These are phyloP conservation scores for Spea multiplicata DNA, from an alignment of 2,113 vertebrate species.

Conservation along the genomic window DNA sequence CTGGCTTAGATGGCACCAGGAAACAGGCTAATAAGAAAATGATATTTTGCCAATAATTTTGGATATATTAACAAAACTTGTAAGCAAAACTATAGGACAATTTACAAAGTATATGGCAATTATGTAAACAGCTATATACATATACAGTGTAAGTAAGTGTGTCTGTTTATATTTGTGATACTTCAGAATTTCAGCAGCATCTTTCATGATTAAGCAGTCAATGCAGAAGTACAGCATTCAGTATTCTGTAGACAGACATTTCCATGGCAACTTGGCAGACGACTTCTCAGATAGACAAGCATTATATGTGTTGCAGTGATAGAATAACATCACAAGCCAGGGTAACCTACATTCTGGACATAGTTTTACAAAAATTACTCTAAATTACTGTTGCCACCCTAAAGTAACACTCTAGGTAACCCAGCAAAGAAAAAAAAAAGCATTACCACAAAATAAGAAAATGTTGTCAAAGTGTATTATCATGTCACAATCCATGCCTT, in stretches of 20 bases:
- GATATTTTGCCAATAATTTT: too few relatives aligned
- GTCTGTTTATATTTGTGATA: too few relatives aligned
- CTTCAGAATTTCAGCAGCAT: constrained; percentile 8
- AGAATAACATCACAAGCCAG: constrained; percentile 31
- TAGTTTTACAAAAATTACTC: constrained; percentile 33
- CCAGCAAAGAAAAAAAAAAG: not conserved
- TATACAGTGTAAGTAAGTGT: too few relatives aligned
- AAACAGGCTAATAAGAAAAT: too few relatives aligned
- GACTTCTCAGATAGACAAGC: constrained; percentile 8
- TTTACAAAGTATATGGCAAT: too few relatives aligned
- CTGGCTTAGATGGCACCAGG: too few relatives aligned
- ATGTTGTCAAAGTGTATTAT: constrained; percentile 11
- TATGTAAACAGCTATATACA: too few relatives aligned
- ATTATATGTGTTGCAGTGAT: constrained; percentile 15
- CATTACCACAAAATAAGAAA: constrained; percentile 1
- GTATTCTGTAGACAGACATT: not conserved
- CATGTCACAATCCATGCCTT: constrained; percentile 19
- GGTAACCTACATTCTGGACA: constrained; percentile 34
- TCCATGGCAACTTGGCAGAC: constrained; percentile 35
- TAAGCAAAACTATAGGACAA: too few relatives aligned
- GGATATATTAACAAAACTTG: too few relatives aligned
- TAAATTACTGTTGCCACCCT: constrained; percentile 19
- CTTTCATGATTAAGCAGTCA: constrained; percentile 15
- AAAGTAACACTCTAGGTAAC: constrained; percentile 27
- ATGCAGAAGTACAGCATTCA: constrained; percentile 11